phyloP scores from a whole-genome alignment of 2,113 vertebrate genomes.

The Dipodomys spectabilis region DNA sequence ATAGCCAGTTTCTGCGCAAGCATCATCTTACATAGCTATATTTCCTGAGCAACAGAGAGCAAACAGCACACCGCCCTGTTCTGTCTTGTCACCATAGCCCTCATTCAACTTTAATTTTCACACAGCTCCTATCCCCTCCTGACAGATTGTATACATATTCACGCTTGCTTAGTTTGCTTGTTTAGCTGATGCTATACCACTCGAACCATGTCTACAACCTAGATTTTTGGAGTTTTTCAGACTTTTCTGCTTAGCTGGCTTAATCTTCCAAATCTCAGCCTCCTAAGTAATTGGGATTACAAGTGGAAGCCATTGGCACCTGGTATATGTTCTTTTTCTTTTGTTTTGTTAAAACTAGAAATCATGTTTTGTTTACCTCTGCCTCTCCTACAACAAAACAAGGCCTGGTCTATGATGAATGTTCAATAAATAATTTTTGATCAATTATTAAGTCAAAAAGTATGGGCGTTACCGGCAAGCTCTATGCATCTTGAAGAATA shows the following conservation, averaged over 20 bases:
- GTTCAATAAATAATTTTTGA: slow-evolving; percentile 31
- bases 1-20: neutral
- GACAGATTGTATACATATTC: neutral
- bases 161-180: no score
- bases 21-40: neutral
- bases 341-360: slow-evolving; percentile 7
- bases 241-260: no score
- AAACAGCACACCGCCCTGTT: rapidly evolving
- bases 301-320: no score
- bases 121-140: neutral
- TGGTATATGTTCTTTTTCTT: neutral
- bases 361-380: neutral
- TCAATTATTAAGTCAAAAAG: slow-evolving; percentile 34
- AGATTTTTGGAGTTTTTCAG: no score
- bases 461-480: slow-evolving; percentile 25
- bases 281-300: no score
- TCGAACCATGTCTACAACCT: no score
- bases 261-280: no score
- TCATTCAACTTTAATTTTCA: neutral
- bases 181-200: no score
- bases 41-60: neutral
- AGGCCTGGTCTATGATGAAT: slow-evolving; percentile 14
- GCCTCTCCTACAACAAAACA: slow-evolving; percentile 57
- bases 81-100: neutral
- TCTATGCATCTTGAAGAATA: slow-evolving; percentile 10